Base-by-base conservation (phyloP, 1,140 invertebrate species). In the Apocrypta bakeri region DNA sequence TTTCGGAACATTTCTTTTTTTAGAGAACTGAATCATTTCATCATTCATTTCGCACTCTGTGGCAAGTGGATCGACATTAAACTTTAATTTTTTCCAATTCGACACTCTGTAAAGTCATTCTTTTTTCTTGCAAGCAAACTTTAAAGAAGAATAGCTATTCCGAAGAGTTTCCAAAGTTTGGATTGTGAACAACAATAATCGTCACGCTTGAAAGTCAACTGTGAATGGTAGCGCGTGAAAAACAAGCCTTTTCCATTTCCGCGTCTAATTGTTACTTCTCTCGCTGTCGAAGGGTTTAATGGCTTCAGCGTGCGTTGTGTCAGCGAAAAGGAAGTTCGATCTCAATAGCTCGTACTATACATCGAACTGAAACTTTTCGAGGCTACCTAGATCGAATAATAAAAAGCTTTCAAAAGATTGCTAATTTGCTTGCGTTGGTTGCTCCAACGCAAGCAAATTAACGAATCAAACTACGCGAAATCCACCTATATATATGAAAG, bases 191-290 rank as follows among this genome's bases (percentile, higher is more conserved):
- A 11, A 81, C 71, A 81, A 81, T 81, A 74, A 75, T 81, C 27
- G 74, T 82, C 66, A 82, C 73, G 81, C 74, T 77, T 82, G 73
- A 72, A 77, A 78, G 42, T 72, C 64, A 66, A 82, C 72, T 64
- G 64, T n/a, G 31, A 71, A 82, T 78, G 63, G 80, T 82, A 27
- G 69, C 56, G 27, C 84, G 76, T 64, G 84, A 88, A 88, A 87
- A 88, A 88, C 87, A 88, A 88, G 88, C 82, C 85, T 88, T 88
- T 88, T 85, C 86, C 87, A 88, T 88, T 88, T 87, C 86, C 82
- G 84, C 17, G 25, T 6, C 69, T 82, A 82, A 82, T 82, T 82
- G 82, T 79, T 21, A 48, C 27, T 83, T 79, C 31, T n/a, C 31
- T 68, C 25, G 21, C 68, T 78, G 74, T 78, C 74, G 78, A 82